A percentile compares a stretch with the other conserved stretches of the same genome.
Evolutionary conservation across 1,140 invertebrate species (phyloP).

Genomic region (Papilio dardanus): DNA sequence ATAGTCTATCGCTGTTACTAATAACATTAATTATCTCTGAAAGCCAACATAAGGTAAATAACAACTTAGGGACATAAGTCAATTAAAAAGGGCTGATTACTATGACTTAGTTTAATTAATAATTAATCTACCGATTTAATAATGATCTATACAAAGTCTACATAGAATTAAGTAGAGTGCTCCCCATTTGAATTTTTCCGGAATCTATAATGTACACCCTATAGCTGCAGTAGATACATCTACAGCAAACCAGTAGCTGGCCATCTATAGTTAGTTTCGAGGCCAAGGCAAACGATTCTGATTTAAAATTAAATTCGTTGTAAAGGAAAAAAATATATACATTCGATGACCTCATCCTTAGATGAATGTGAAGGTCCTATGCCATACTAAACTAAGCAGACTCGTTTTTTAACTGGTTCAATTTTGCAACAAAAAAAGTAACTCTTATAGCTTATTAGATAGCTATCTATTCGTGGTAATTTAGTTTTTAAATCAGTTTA

Average conservation of each 20-base stretch:
- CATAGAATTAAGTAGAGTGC: too few relatives aligned
- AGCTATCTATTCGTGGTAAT: background rate
- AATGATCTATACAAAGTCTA: too few relatives aligned
- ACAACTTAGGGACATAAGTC: background rate
- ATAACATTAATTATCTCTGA: constrained; percentile 27
- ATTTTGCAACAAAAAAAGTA: constrained; percentile 1
- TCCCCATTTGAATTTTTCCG: too few relatives aligned
- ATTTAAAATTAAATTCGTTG: constrained; percentile 19
- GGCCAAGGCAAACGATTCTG: constrained; percentile 18
- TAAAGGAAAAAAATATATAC: constrained; percentile 27
- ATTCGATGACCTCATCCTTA: constrained; percentile 30
- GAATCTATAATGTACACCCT: background rate
- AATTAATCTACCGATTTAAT: too few relatives aligned
- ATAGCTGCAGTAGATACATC: background rate
- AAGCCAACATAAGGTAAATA: constrained; percentile 24
- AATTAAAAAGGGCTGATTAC: too few relatives aligned
- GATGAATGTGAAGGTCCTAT: constrained; percentile 36
- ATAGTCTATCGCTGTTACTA: constrained; percentile 28
- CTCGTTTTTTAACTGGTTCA: background rate
- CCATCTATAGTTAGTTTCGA: background rate
- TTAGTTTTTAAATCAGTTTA: too few relatives aligned
- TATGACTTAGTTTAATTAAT: too few relatives aligned
- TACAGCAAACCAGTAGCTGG: background rate
- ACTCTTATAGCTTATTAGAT: background rate
- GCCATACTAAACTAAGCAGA: background rate